These are phyloP conservation scores for Catharus fuscescens DNA, from an alignment of 2,113 vertebrate genomes.

Conservation along the genomic window DNA sequence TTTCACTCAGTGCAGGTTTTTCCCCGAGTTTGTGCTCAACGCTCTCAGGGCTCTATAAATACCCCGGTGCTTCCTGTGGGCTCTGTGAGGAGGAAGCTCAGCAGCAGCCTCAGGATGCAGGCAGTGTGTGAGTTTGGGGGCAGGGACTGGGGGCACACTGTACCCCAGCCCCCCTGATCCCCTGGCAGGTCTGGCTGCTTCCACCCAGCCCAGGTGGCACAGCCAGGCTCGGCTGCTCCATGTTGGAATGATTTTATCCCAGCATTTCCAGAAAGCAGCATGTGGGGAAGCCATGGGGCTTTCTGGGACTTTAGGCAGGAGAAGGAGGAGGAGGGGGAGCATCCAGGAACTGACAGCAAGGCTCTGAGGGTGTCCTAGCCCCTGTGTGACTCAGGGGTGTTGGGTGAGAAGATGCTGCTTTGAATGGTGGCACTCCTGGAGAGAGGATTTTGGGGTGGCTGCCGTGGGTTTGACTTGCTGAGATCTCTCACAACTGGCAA, in stretches of 20 bases:
- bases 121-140: not conserved
- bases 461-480: not conserved
- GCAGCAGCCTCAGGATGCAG: not conserved
- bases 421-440: not conserved
- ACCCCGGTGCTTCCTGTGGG: constrained; percentile 39
- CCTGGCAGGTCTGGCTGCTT: not conserved
- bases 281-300: fast-evolving
- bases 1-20: not conserved
- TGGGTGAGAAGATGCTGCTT: not conserved
- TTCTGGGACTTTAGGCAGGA: not conserved
- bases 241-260: fast-evolving
- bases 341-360: not conserved
- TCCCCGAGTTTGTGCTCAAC: not conserved
- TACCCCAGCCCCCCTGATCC: not conserved
- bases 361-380: not conserved
- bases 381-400: fast-evolving
- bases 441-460: not conserved
- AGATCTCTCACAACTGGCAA: not conserved
- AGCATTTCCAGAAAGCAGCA: not conserved
- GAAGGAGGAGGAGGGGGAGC: not conserved
- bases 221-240: not conserved
- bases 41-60: constrained; percentile 34
- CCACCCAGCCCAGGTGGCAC: fast-evolving
- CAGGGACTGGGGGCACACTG: not conserved
- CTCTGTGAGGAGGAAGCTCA: constrained; percentile 22